phyloP scores from a whole-genome alignment of 2,888 invertebrate species.

The Dasysyrphus albostriatus region DNA sequence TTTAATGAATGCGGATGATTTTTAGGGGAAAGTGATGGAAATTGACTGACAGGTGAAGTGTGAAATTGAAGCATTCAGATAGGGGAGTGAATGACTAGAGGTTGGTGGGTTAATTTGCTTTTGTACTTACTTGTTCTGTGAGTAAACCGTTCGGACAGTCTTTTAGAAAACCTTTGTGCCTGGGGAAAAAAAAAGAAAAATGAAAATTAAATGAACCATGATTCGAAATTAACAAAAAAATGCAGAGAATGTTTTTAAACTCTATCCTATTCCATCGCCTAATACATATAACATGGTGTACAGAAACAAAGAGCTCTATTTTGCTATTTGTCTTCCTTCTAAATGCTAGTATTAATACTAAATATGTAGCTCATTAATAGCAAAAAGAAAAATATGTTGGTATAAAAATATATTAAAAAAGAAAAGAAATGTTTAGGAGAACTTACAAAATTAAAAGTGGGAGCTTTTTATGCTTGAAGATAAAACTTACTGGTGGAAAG shows the following conservation, averaged over 20 bases:
- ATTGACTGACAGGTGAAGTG: conserved; percentile 51
- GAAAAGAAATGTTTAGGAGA: too few relatives aligned
- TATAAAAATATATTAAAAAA: too few relatives aligned
- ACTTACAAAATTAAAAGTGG: too few relatives aligned
- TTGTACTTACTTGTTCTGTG: conserved; percentile 92
- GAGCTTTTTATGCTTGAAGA: too few relatives aligned
- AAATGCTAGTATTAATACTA: too few relatives aligned
- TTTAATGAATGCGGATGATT: conserved; percentile 36
- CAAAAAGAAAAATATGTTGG: too few relatives aligned
- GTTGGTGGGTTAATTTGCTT: not conserved
- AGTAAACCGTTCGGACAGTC: conserved; percentile 98
- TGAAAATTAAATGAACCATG: conserved; percentile 25
- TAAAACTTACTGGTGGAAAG: too few relatives aligned
- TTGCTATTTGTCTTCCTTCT: too few relatives aligned
- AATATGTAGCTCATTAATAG: too few relatives aligned
- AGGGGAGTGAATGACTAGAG: not conserved
- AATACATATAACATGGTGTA: too few relatives aligned
- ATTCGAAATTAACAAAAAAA: not conserved
- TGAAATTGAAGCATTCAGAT: conserved; percentile 58
- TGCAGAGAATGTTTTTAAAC: not conserved
- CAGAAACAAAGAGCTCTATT: too few relatives aligned
- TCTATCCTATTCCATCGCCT: too few relatives aligned
- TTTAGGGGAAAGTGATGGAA: conserved; percentile 22
- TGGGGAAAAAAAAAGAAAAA: conserved; percentile 83
- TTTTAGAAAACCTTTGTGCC: conserved; percentile 98